Conservation (phyloP, 2,888 invertebrate species). For the Philonicus albiceps region DNA sequence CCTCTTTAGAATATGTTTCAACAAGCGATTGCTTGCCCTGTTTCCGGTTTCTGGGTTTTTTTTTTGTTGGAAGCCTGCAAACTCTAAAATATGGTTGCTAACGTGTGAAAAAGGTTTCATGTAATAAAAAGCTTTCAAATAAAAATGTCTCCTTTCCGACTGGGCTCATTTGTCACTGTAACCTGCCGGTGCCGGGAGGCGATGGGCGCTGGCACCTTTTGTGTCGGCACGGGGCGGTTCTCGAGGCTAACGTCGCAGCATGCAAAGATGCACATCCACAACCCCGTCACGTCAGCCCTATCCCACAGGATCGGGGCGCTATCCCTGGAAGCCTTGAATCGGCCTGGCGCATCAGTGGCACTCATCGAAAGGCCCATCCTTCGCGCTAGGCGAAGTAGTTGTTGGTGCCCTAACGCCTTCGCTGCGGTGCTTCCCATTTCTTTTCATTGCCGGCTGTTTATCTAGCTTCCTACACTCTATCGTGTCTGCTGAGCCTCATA, state of each 20-base stretch:
- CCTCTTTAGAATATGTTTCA: background rate
- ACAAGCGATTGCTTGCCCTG: background rate
- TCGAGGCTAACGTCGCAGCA: background rate
- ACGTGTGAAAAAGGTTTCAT: background rate
- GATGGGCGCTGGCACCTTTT: background rate
- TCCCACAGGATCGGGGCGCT: background rate
- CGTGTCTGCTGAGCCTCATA: conserved; percentile 41
- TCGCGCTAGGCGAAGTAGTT: conserved; percentile 19
- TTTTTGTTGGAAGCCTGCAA: background rate
- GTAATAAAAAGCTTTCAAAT: conserved; percentile 18
- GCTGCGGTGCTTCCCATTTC: conserved; percentile 25
- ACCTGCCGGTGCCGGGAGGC: background rate
- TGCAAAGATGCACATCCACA: conserved; percentile 20
- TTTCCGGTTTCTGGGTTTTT: background rate
- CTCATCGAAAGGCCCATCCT: background rate
- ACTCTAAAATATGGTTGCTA: background rate
- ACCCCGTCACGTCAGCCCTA: conserved; percentile 7
- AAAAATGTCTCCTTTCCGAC: conserved; percentile 8
- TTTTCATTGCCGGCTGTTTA: conserved; percentile 40
- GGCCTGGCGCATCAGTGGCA: conserved; percentile 3
- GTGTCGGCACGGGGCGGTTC: background rate
- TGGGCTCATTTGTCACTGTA: conserved; percentile 5
- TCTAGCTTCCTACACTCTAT: conserved; percentile 30
- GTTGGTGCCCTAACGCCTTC: conserved; percentile 7
- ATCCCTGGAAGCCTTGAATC: background rate